Evolutionary conservation across 2,797 vertebrate genomes (phyloP).

Genomic region (Salarias fasciatus): DNA sequence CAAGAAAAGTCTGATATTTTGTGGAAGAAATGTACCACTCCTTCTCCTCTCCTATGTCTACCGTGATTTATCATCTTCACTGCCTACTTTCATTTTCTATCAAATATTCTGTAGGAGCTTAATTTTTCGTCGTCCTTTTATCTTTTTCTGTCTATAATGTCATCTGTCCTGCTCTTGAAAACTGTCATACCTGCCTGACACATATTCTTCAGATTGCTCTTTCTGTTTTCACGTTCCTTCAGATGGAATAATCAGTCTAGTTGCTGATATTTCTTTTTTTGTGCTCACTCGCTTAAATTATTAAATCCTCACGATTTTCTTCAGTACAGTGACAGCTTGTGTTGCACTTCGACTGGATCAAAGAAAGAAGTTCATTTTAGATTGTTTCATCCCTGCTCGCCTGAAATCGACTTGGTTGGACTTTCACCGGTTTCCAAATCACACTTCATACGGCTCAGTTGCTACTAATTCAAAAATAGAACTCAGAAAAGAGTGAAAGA

Average conservation of each 20-base stretch:
- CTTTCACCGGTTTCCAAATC: constrained; percentile 11
- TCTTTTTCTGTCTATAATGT: background rate
- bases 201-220: background rate
- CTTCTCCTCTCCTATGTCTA: constrained; percentile 4
- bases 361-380: constrained; percentile 3
- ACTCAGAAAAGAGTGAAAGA: constrained; percentile 45
- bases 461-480: constrained; percentile 1
- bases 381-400: background rate
- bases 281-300: constrained; percentile 47
- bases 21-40: constrained; percentile 69
- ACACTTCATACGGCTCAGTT: background rate
- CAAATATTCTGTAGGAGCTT: constrained; percentile 15
- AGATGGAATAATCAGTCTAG: too few relatives aligned
- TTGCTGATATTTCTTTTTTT: too few relatives aligned
- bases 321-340: constrained; percentile 9
- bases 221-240: background rate
- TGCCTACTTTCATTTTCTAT: constrained; percentile 7
- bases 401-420: background rate
- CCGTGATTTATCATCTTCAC: constrained; percentile 20
- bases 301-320: constrained; percentile 25
- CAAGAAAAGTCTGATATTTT: constrained; percentile 3
- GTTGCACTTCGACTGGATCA: constrained; percentile 39
- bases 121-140: constrained; percentile 16
- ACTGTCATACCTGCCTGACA: too few relatives aligned
- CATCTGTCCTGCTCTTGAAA: background rate